Base-by-base conservation (phyloP, 2,888 invertebrate genomes). In the Asteroscopus sphinx region DNA sequence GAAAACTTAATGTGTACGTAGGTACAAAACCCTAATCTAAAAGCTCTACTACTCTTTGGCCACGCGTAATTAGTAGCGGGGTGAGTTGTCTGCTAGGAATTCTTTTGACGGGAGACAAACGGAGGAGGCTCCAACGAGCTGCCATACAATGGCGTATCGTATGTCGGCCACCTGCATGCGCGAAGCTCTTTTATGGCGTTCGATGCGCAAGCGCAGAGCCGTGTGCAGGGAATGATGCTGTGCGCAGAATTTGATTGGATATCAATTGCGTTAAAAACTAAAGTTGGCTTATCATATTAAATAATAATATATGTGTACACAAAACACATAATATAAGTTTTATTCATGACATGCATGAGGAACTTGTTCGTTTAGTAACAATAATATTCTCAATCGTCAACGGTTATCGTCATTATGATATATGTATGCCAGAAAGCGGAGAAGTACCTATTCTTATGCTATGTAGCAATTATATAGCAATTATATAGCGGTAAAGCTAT, bases 141-240 rank as follows among this genome's bases (percentile, higher is more conserved):
- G 81, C 79, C 78, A 81, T 86, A 91, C 92, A 92, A 92, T 92
- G 82, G 89, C 87, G 83, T 92, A 92, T 94, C 93, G 91, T 89
- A 88, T 94, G 77, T 92, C 93, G 90, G 92, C 93, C 93, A 93
- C 93, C 93, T 94, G 93, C 93, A 93, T 92, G 92, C 89, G 84
- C 83, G 82, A 77, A 74, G 71, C 79, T 80, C 83, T 80, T 80
- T 82, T 79, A 80, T 77, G 62, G 46, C 75, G 26, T 33, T 32
- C n/a, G 56, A 62, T 67, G 73, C 72, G 69, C 74, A 15, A 33
- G 70, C 69, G 73, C 75, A 73, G 51, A 39, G 68, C 69, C 51
- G 35, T 60, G 62, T 56, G 65, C 58, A 54, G 36, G 35, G 7
- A 56, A 28, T 47, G 55, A 60, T 54, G 60, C 57, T 60, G 65